Evolutionary conservation across 2,888 invertebrate species (phyloP).

Genomic region (Lasioglossum leucozonium): DNA sequence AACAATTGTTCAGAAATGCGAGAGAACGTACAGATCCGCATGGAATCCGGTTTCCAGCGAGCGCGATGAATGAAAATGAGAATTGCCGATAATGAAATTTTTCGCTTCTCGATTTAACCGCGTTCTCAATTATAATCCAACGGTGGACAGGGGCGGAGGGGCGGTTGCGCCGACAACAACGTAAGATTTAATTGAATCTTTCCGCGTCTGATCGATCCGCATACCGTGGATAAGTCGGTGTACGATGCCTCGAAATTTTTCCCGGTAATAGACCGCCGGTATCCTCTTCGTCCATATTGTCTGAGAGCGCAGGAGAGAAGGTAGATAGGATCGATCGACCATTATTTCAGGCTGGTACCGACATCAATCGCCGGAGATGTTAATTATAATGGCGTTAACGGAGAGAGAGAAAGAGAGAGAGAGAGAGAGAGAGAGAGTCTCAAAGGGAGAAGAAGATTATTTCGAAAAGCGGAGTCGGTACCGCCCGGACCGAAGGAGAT

Average conservation of each 20-base stretch:
- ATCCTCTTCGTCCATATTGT: constrained; percentile 53
- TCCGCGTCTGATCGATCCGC: not conserved
- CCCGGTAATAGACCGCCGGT: constrained; percentile 30
- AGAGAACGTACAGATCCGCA: not conserved
- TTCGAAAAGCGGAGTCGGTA: not conserved
- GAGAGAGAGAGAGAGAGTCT: too few relatives aligned
- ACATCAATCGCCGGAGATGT: constrained; percentile 49
- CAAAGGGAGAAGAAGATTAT: constrained; percentile 22
- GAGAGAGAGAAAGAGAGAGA: too few relatives aligned
- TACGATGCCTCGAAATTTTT: constrained; percentile 56
- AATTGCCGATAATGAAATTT: constrained; percentile 6
- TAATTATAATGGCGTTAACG: constrained; percentile 61
- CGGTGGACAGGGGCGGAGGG: not conserved
- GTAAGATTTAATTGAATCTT: constrained; percentile 6
- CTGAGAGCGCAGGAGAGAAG: constrained; percentile 27
- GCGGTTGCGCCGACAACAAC: not conserved
- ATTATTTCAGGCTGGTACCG: constrained; percentile 54
- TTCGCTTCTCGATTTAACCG: constrained; percentile 3
- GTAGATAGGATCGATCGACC: constrained; percentile 51
- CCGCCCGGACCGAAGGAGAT: not conserved
- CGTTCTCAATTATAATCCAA: not conserved
- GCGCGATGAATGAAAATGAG: not conserved
- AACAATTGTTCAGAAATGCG: not conserved
- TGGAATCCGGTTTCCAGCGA: not conserved
- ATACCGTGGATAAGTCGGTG: not conserved